These are phyloP conservation scores for Catharus minimus DNA, from an alignment of 2,113 vertebrate species.

Conservation along the genomic window DNA sequence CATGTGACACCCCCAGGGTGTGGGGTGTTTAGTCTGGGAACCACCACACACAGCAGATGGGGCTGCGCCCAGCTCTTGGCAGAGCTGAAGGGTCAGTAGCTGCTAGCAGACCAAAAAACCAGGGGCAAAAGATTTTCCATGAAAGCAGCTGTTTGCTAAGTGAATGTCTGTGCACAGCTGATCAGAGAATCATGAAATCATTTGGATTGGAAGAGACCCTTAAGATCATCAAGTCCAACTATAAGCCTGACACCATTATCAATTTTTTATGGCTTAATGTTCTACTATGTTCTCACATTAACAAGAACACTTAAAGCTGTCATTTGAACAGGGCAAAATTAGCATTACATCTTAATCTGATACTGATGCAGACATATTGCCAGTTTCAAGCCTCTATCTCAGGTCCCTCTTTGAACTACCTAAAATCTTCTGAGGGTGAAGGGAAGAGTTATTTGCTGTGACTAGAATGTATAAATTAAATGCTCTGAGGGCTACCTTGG, in stretches of 20 bases:
- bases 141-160: neutral
- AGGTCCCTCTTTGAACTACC: neutral
- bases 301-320: neutral
- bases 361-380: neutral
- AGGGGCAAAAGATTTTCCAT: neutral
- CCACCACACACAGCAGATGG: neutral
- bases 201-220: neutral
- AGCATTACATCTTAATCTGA: neutral
- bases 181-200: neutral
- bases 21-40: neutral
- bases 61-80: neutral
- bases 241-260: neutral
- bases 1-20: rapidly evolving
- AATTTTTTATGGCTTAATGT: neutral
- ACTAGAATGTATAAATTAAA: neutral
- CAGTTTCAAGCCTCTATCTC: neutral
- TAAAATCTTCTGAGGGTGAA: neutral
- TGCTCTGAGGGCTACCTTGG: neutral
- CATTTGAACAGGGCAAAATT: neutral
- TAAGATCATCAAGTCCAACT: neutral
- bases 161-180: neutral
- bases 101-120: neutral
- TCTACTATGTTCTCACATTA: neutral
- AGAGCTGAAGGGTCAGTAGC: neutral
- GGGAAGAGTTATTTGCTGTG: neutral